Base-by-base conservation (phyloP, 2,113 vertebrate species). In the Gymnogyps californianus region DNA sequence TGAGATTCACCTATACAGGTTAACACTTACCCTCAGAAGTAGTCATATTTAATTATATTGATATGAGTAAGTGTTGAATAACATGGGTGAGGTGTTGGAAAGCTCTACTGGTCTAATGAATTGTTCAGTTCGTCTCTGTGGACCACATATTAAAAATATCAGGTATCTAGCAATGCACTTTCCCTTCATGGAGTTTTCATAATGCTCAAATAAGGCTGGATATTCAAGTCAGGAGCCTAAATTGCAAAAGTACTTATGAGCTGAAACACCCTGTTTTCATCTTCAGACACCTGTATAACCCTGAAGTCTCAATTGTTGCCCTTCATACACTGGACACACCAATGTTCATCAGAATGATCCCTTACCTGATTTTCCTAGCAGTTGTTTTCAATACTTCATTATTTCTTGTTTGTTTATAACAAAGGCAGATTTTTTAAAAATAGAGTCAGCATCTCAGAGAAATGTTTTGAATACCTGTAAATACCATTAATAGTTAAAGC, bases 281-380 rank as follows among this genome's bases (percentile, higher is more conserved):
- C 57, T 72, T 84, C 40, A 81, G 78, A 51, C 13, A 28, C 5
- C 24, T 72, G 31, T 18, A 31, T 34, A 64, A 44, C 19, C 51
- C 40, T 85, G 40, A 82, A 65, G 29, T 82, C n/a, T 84, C 4
- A 3, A 6, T 22, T 72, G 26, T 59, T 87, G 25, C 10, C 24
- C 34, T 55, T 86, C 6, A 6, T 31, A 31, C 0, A 0, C 20
- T 5, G 4, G 17, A 44, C 34, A 44, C 24, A 51, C 19, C 12
- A 40, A 7, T 40, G 15, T 36, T 91, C 44, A 62, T 83, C 70
- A 52, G 28, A 54, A 28, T 62, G 16, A 58, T 49, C 24, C 31
- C 28, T 46, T 86, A 24, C 21, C 32, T 67, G 47, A 22, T 91
- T 81, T 93, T 80, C 13, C 16, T 57, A 31, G 32, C 38, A 87